Evolutionary conservation across 30 jellyfish, hydroid and myxozoan species (phyloP), one percentile per base, ranked within the genome.

Genomic region (Cassiopea xamachana): DNA sequence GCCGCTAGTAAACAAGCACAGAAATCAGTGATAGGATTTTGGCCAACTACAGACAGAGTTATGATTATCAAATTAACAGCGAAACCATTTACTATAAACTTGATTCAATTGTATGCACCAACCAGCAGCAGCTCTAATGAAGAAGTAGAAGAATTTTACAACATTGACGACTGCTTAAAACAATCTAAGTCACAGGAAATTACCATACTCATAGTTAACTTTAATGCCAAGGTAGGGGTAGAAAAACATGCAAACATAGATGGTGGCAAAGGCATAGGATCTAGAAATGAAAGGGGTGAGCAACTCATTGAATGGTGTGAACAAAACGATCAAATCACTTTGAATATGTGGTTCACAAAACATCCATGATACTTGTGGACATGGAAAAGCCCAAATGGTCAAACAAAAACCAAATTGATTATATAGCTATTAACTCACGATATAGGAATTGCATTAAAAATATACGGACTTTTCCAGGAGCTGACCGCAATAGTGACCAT

Each of bases 381-480:
- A 27, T 84, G 95, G 91, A 78, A 43, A n/a, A 27, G 39, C 39
- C 39, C 39, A 27, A 27, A 27, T 27, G 39, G 39, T 27, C 39
- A 27, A 27, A 27, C 15, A 43, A 74, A 72, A 75, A 87, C 49
- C 94, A 87, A 49, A 75, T 87, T 67, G 93, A 86, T 51, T 86
- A 73, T 45, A 86, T 86, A 70, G 14, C 77, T 46, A 55, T 73
- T 16, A 55, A 45, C 10, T 6, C 59, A 49, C 73, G 93, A 86
- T 86, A 68, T 55, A 16, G 73, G 44, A 73, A 74, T 60, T n/a
- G 19, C 2, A 86, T 85, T 46, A 47, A 73, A 68, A n/a, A 75
- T 7, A 44, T 64, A 73, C 9, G 44, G 14, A 27, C 39, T 27
- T 27, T 27, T 27, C 39, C 39, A 27, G 39, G 39, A 27, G 39